These are phyloP conservation scores for Euthynnus affinis DNA, from an alignment of 2,797 vertebrate genomes.

Conservation along the genomic window DNA sequence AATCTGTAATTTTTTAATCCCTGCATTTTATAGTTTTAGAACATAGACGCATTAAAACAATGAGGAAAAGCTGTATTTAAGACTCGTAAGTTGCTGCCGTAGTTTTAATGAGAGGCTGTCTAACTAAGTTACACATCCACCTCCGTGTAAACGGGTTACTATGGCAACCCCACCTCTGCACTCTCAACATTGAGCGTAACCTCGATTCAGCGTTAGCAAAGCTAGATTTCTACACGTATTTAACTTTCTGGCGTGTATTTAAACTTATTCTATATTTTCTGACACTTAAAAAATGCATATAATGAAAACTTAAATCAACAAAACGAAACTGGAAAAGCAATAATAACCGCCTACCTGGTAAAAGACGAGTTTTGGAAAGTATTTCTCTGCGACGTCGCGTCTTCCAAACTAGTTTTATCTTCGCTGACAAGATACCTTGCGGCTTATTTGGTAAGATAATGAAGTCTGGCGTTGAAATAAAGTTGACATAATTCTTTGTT, in stretches of 20 bases:
- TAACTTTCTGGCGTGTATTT: neutral
- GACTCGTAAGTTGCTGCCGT: neutral
- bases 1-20: neutral
- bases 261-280: neutral
- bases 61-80: neutral
- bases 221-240: neutral
- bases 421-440: neutral
- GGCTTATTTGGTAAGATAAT: neutral
- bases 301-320: neutral
- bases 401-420: neutral
- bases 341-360: conserved; percentile 47
- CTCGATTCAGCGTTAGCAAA: neutral
- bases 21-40: neutral
- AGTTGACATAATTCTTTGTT: neutral
- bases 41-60: neutral
- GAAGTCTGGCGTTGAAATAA: neutral
- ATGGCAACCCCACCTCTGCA: conserved; percentile 59
- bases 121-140: neutral
- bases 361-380: conserved; percentile 48
- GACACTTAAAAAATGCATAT: neutral
- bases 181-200: neutral
- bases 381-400: conserved; percentile 14
- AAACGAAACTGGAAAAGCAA: conserved; percentile 3
- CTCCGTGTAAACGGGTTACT: conserved; percentile 51
- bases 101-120: neutral